Base-by-base conservation (phyloP, 2,888 invertebrate genomes). In the Drosophila multiciliata region DNA sequence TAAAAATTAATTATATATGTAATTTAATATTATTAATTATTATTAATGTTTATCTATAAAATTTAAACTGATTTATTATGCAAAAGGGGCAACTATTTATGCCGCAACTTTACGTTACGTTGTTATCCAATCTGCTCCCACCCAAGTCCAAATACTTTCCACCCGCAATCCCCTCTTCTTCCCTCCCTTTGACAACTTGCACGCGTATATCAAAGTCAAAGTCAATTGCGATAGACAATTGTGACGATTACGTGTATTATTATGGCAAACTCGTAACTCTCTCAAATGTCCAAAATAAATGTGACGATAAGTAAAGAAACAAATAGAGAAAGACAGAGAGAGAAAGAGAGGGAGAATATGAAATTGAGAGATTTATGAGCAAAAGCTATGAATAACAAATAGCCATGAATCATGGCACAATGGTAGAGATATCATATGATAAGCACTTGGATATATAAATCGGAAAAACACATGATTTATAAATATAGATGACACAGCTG, bases 121-220 rank as follows among this genome's bases (percentile, higher is more conserved):
- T 36, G 11, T 45, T 66, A 66, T 12, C 9, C 11, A 38, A 53
- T 23, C 5, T 11, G 5, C 23, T 8, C 9, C 6, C 55, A 33
- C 23, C 20, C 59, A 57, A 61, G 35, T 57, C 9, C 15, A 23
- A 42, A 54, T 32, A 17, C n/a, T 15, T 26, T 29, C 3, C 36
- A 1, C 15, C 23, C 55, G 11, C 4, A 45, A 20, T 7, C 7
- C 20, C 45, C 57, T n/a, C 36, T 1, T 15, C 17, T 12, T 29
- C n/a, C 11, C 0, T 20, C 26, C 35, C 49, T 62, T 66, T 63
- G 74, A 73, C 72, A 50, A 58, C 50, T 11, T 59, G 54, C 80
- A 76, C 80, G 77, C 68, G 54, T 57, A 42, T 64, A 49, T 75
- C 87, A 82, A 87, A 82, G 85, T 87, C 85, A 85, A 82, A 82